Evolutionary conservation across 2,797 vertebrate genomes (phyloP).

Genomic region (Petrocephalus schoutedeni): DNA sequence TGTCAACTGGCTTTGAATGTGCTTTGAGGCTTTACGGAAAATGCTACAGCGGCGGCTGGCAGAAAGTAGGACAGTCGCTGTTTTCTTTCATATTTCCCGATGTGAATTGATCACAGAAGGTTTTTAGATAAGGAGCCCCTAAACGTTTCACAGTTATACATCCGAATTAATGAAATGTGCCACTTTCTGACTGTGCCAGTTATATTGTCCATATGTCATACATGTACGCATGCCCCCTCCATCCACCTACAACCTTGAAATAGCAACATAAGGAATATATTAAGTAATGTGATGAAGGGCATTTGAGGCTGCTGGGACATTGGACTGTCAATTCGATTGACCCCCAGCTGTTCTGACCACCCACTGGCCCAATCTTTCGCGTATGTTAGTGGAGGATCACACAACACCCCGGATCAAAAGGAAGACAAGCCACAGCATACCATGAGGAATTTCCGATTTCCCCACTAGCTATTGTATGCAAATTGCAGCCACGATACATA

Average conservation of each 20-base stretch:
- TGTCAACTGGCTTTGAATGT: conserved; percentile 27
- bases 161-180: neutral
- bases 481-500: neutral
- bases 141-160: neutral
- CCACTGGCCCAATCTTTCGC: neutral
- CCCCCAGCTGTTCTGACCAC: neutral
- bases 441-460: neutral
- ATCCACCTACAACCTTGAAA: neutral
- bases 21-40: conserved; percentile 31
- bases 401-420: neutral
- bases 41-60: conserved; percentile 16
- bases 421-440: neutral
- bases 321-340: neutral
- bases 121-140: neutral
- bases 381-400: neutral
- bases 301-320: neutral
- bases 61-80: conserved; percentile 37
- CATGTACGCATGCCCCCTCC: neutral
- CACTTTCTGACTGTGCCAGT: neutral
- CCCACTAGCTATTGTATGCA: neutral
- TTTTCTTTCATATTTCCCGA: conserved; percentile 29
- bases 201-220: neutral
- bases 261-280: neutral
- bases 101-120: conserved; percentile 15
- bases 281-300: neutral